Conservation (phyloP, 2,888 invertebrate genomes). For the Crioceris asparagi region DNA sequence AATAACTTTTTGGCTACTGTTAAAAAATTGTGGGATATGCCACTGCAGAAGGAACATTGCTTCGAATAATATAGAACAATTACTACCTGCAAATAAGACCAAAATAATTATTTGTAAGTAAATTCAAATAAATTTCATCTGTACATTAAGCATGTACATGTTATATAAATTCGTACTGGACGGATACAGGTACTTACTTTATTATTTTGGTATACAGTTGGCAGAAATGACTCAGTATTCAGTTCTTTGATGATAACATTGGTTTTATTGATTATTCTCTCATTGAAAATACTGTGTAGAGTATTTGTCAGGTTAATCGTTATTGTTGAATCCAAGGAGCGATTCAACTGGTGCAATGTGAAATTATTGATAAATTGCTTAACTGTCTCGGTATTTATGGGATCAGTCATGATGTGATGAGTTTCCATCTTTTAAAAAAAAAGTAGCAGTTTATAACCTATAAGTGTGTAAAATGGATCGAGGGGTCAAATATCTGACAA, state of each 20-base stretch:
- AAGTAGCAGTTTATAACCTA: no score
- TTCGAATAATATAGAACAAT: conserved; percentile 69
- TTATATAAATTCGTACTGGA: no score
- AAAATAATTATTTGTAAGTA: neutral
- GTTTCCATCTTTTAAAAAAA: conserved; percentile 51
- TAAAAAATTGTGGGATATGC: conserved; percentile 56
- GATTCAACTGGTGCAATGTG: conserved; percentile 31
- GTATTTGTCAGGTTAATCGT: conserved; percentile 9
- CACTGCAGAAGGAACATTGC: conserved; percentile 66
- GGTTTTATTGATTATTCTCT: conserved; percentile 5
- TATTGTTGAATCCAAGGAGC: conserved; percentile 28
- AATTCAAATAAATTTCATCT: neutral
- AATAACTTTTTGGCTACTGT: conserved; percentile 53
- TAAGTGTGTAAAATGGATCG: no score
- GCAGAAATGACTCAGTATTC: conserved; percentile 52
- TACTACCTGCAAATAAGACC: conserved; percentile 48
- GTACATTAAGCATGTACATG: neutral
- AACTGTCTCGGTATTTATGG: conserved; percentile 41
- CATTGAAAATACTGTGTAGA: conserved; percentile 20
- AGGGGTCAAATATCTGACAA: no score
- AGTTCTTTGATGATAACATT: conserved; percentile 52
- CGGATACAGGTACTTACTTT: conserved; percentile 39
- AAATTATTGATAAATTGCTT: conserved; percentile 47
- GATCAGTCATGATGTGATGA: conserved; percentile 51
- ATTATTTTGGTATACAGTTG: conserved; percentile 47